A percentile compares a stretch with the other conserved stretches of the same genome.
These are phyloP conservation scores for Pseudomyrmex flavicornis DNA, from an alignment of 1,140 invertebrate genomes.

Conservation along the genomic window DNA sequence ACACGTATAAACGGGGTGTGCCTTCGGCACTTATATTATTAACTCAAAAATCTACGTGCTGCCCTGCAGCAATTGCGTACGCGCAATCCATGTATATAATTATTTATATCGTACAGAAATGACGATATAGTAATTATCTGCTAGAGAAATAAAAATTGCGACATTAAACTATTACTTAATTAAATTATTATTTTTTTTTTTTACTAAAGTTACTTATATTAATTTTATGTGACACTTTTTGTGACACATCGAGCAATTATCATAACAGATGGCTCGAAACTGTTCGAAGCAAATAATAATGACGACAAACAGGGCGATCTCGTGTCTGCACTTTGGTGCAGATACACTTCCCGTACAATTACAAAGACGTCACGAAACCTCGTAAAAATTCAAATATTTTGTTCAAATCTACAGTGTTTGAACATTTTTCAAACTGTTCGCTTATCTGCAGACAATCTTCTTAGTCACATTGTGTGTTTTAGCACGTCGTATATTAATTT, in stretches of 20 bases:
- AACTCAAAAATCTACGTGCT: slow-evolving; percentile 44
- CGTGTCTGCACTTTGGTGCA: too few species aligned
- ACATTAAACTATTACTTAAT: too few species aligned
- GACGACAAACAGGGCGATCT: too few species aligned
- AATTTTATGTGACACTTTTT: too few species aligned
- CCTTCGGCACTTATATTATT: slow-evolving; percentile 53
- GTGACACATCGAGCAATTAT: too few species aligned
- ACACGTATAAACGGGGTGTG: slow-evolving; percentile 46
- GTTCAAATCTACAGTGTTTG: too few species aligned
- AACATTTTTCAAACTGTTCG: background rate
- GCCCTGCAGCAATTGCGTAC: slow-evolving; percentile 4
- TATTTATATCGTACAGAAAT: slow-evolving; percentile 21
- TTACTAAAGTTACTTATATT: too few species aligned
- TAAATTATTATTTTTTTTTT: too few species aligned
- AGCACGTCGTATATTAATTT: slow-evolving; percentile 19
- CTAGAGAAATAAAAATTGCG: too few species aligned
- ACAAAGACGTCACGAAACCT: background rate
- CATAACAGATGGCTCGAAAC: too few species aligned
- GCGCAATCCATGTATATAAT: slow-evolving; percentile 45
- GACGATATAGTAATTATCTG: slow-evolving; percentile 14
- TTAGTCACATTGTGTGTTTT: background rate
- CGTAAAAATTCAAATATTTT: background rate
- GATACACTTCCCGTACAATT: background rate
- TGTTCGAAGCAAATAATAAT: too few species aligned
- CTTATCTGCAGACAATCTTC: background rate